Percentiles rank a stretch among this genome's conserved stretches.
Evolutionary conservation across 2,113 vertebrate genomes (phyloP).

Genomic region (Lepus americanus): DNA sequence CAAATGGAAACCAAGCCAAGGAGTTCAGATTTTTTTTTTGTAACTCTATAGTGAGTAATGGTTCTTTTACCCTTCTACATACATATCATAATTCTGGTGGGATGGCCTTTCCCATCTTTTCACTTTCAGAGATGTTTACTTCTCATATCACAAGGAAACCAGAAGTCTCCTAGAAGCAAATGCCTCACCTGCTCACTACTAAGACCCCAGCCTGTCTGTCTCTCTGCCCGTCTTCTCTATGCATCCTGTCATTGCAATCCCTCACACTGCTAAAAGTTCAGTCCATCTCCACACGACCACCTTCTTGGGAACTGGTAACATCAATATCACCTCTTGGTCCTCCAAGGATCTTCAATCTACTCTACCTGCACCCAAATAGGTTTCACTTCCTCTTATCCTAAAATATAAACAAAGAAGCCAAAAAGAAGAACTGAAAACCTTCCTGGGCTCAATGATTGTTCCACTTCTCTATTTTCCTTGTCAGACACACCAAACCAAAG

Average conservation of each 20-base stretch:
- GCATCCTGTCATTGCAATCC: not conserved
- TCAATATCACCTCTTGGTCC: not conserved
- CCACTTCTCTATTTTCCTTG: not conserved
- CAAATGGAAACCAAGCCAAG: not conserved
- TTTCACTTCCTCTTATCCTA: not conserved
- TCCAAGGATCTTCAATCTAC: not conserved
- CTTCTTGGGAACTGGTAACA: not conserved
- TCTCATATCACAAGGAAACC: not conserved
- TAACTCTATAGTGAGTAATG: not conserved
- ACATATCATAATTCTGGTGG: not conserved
- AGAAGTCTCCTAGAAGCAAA: not conserved
- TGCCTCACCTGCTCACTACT: not conserved
- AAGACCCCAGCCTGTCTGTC: not conserved
- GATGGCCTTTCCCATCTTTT: not conserved
- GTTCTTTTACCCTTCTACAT: not conserved
- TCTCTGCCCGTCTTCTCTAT: not conserved
- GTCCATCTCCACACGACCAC: not conserved
- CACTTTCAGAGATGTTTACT: not conserved
- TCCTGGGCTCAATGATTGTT: not conserved
- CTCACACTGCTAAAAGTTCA: not conserved
- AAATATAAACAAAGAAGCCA: slow-evolving; percentile 36
- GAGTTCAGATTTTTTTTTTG: not conserved
- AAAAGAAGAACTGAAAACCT: not conserved
- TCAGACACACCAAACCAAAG: not conserved
- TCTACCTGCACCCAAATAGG: not conserved